Evolutionary conservation across 2,797 vertebrate genomes (phyloP), one percentile per base, ranked within the genome.

Genomic region (Sebastes minor): DNA sequence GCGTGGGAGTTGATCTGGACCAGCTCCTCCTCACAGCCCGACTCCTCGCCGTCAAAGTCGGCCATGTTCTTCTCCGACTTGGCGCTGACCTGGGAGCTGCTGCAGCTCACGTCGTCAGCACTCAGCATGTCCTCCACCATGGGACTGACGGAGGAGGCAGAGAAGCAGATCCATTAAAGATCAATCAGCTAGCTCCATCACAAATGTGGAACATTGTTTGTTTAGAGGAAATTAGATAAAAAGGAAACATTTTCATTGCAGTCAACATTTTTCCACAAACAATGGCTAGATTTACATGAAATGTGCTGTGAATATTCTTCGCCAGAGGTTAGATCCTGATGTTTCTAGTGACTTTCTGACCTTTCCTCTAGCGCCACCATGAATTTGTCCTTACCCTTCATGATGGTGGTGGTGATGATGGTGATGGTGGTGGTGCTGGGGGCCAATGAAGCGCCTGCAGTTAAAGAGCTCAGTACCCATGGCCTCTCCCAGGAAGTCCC

Each of bases 21-120:
- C 46, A 99, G 96, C 80, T 99, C 98, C 91, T 99, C 98, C 94
- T 99, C 98, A 33, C 98, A 99, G 76, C 98, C 98, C 13, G 98
- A 99, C 91, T 99, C 98, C 82, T 99, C 98, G 2, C 98, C 98
- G 69, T 99, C 98, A 71, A 99, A 99, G 93, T 99, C 98, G 3
- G 98, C 98, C 98, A 99, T 99, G 87, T 99, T 99, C 94, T 99
- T 99, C 95, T 99, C 98, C 0, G 98, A 99, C 94, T 99, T 99
- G 87, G 98, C 98, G 87, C 98, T 99, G 92, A 99, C 97, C 96
- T 99, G 98, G 38, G 98, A 99, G 91, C 98, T 99, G 94, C 98
- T 99, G 92, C 98, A 99, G 93, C 98, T 99, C 84, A 99, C 98
- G 63, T 99, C 98, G 71, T 99, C 98, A 3, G 98, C 98, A 63